Conservation (phyloP, 2,113 vertebrate genomes). For the Rhadina sibilatrix region DNA sequence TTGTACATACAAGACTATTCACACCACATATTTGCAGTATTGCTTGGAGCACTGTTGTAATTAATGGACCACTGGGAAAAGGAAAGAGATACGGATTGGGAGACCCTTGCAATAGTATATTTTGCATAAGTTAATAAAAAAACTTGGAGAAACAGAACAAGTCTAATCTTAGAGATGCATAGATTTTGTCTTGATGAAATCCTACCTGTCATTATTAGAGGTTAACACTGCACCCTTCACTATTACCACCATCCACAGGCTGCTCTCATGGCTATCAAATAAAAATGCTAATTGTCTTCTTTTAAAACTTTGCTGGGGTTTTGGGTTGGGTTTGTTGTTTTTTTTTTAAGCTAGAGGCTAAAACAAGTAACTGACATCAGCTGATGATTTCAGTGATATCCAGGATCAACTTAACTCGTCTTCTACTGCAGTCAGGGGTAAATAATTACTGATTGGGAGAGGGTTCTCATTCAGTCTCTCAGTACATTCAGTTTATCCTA, state of each 20-base stretch:
- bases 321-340: rapidly evolving
- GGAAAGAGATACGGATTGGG: background rate
- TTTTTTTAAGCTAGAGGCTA: background rate
- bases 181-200: background rate
- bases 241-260: background rate
- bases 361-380: background rate
- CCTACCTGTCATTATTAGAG: background rate
- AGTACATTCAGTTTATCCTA: background rate
- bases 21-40: background rate
- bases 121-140: background rate
- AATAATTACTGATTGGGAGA: background rate
- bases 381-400: background rate
- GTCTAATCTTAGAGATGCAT: background rate
- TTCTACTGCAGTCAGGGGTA: background rate
- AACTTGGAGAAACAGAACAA: background rate
- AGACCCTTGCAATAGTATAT: background rate
- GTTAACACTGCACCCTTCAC: background rate
- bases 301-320: background rate
- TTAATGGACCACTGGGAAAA: background rate
- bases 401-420: background rate
- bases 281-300: background rate
- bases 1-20: background rate
- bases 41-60: background rate
- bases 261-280: background rate
- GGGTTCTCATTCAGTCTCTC: background rate